Base-by-base conservation (phyloP, 1,140 invertebrate species). In the Listronotus oregonensis region DNA sequence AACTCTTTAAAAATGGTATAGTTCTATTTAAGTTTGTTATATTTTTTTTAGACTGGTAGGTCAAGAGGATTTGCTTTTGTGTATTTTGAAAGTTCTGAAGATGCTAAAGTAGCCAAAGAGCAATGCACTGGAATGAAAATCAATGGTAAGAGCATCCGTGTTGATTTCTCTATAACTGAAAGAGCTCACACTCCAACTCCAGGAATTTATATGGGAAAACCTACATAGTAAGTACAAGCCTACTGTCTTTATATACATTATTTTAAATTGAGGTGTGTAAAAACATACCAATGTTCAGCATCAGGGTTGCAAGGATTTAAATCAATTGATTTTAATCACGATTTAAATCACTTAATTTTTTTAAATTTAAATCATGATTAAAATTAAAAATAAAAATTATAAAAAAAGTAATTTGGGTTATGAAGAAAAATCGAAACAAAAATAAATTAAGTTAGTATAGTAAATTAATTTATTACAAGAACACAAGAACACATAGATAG, bases 121-220 rank as follows among this genome's bases (percentile, higher is more conserved):
- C 86, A 93, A 72, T 96, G 94, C 72, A 89, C 89, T 66, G 96
- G 96, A 46, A 92, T 95, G 84, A 94, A 96, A 80, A 92, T 99
- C 43, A 95, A 98, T 82, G 94, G 93, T 0, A 84, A 95, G 43
- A 85, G 90, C 75, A 97, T 99, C 69, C 83, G 97, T 69, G 95
- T 99, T 14, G 97, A 98, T 80, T 99, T 88, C 82, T 98, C 96
- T 0, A 97, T 99, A 49, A 99, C 97, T n/a, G 89, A 97, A 79
- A 84, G 96, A 62, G 93, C 96, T 17, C 97, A 99, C 78, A 97
- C 96, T 3, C 97, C 97, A 8, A 99, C 97, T 12, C 97, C 97
- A 37, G 97, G 97, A 51, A 92, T 98, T 68, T 99, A 99, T 74
- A 95, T 98, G 89, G 97, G 97, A 43, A 94, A 94, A 81, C 92